Conservation (phyloP, 2,888 invertebrate genomes). For the Drosophila kambysellisi region DNA sequence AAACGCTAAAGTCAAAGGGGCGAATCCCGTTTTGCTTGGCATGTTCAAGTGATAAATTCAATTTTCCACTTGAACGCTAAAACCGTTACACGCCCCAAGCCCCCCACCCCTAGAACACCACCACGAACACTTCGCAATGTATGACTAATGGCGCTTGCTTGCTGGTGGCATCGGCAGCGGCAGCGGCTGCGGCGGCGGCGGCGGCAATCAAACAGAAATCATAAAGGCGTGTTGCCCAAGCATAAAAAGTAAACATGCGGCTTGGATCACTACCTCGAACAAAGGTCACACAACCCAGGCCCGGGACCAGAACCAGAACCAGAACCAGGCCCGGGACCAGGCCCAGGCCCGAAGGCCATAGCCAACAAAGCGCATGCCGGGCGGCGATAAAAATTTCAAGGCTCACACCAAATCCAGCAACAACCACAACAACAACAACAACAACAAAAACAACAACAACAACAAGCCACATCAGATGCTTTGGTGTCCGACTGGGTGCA, state of each 20-base stretch:
- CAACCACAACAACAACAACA: conserved; percentile 8
- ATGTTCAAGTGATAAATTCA: conserved; percentile 81
- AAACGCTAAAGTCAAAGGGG: conserved; percentile 35
- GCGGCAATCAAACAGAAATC: conserved; percentile 80
- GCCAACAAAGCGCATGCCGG: conserved; percentile 63
- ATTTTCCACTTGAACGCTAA: conserved; percentile 78
- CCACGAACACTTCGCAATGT: conserved; percentile 38
- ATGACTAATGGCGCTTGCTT: conserved; percentile 77
- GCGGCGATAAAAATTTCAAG: conserved; percentile 71
- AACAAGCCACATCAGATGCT: conserved; percentile 10
- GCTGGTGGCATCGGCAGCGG: conserved; percentile 60
- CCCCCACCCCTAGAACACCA: background rate
- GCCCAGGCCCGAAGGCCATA: background rate
- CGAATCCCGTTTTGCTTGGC: conserved; percentile 59
- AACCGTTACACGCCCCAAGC: conserved; percentile 28
- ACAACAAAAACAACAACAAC: conserved; percentile 4
- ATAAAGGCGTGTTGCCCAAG: conserved; percentile 79
- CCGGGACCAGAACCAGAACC: background rate
- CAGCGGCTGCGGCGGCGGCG: conserved; percentile 58
- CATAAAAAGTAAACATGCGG: conserved; percentile 70
- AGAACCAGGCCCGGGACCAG: background rate
- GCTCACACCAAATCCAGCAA: conserved; percentile 37
- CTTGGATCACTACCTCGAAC: conserved; percentile 47
- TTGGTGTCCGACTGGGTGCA: conserved; percentile 50
- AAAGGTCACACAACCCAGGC: conserved; percentile 39